phyloP scores from a whole-genome alignment of 2,113 vertebrate genomes.

The Dryoscopus gambensis region DNA sequence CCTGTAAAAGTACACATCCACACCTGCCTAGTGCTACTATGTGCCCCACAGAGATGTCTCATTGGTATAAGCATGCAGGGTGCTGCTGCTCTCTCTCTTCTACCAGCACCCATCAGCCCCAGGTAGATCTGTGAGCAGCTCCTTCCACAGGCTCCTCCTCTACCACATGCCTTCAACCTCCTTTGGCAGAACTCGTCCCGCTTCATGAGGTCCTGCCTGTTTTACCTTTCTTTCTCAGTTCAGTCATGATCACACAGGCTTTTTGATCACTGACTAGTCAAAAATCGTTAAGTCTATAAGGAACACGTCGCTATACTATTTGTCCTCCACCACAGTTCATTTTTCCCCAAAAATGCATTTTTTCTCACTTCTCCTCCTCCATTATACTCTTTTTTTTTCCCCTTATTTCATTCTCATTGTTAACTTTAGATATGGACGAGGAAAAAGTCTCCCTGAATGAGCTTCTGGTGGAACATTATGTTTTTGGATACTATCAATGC shows the following conservation, averaged over 20 bases:
- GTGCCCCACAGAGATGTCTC: neutral
- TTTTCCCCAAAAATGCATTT: neutral
- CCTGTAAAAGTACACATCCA: neutral
- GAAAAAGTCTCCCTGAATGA: neutral
- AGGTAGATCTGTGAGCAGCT: neutral
- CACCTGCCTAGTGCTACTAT: accelerated
- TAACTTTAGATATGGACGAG: neutral
- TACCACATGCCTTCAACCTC: neutral
- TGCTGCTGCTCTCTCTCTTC: neutral
- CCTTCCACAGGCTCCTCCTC: neutral
- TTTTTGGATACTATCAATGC: neutral
- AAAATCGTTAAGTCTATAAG: neutral
- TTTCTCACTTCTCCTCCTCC: neutral
- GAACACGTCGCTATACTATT: neutral
- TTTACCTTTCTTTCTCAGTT: neutral
- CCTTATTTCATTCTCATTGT: neutral
- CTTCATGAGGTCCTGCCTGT: accelerated
- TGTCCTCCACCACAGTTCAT: neutral
- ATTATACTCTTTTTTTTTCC: neutral
- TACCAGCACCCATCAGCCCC: neutral
- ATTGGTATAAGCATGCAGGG: accelerated
- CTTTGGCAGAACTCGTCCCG: neutral
- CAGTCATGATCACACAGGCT: neutral
- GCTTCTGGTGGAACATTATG: neutral
- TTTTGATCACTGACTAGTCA: neutral